These are phyloP conservation scores for Periophthalmodon schlosseri DNA, from an alignment of 2,113 vertebrate species.

Conservation along the genomic window DNA sequence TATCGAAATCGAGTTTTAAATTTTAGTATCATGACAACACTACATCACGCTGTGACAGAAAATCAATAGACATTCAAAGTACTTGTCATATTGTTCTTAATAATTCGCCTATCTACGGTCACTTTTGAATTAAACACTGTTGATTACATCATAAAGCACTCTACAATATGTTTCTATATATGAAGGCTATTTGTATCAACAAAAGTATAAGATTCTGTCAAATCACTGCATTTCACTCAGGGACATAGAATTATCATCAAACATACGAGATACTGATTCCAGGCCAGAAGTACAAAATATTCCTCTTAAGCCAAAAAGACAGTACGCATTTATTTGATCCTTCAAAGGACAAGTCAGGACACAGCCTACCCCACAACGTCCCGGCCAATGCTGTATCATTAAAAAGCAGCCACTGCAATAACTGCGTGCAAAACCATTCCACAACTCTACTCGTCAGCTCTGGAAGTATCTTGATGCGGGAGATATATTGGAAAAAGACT, in stretches of 20 bases:
- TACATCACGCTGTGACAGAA: too few relatives aligned
- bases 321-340: neutral
- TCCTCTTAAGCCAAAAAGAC: neutral
- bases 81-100: too few relatives aligned
- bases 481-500: too few relatives aligned
- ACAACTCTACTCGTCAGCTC: neutral
- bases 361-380: neutral
- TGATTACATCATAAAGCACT: neutral
- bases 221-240: neutral
- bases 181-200: neutral
- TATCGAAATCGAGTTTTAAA: too few relatives aligned
- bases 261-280: neutral
- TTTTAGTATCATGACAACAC: too few relatives aligned
- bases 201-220: neutral
- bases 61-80: too few relatives aligned
- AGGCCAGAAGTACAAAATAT: neutral
- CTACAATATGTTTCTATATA: neutral
- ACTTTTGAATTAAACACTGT: too few relatives aligned
- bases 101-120: too few relatives aligned
- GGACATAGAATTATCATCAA: neutral
- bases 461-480: neutral
- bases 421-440: neutral
- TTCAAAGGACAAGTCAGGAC: constrained; percentile 2
- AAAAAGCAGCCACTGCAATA: neutral
- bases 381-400: neutral